Base-by-base conservation (phyloP, 2,113 vertebrate species). In the Hypocryptadius cinnamomeus region DNA sequence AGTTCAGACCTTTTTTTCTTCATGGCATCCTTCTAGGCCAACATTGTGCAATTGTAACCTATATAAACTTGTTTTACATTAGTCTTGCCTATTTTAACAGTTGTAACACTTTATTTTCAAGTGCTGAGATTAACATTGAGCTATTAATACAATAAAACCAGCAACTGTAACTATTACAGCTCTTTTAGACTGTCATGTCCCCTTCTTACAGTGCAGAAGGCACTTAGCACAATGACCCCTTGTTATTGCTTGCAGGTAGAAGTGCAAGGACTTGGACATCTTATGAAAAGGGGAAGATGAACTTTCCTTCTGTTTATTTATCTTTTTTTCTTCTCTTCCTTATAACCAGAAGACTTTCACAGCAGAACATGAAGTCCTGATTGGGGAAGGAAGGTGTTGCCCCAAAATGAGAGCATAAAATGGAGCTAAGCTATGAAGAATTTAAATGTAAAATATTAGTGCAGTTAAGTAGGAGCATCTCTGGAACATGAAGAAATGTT, bases 1-100 rank as follows among this genome's bases (percentile, higher is more conserved):
- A 33, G 5, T 4, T n/a, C 8, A 64, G 13, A 3, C 3, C 13
- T 40, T 11, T 59, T 40, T 61, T 48, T 15, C 50, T 77, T 84
- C 13, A 23, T 5, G 2, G 18, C 3, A 17, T 21, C 19, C 8
- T 51, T 65, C 66, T 12, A 76, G 7, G 6, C 6, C 2, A 31
- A 8, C 10, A 20, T 6, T 23, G 6, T n/a, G 1, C 8, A 65
- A 19, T 42, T 33, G 31, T 8, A 48, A 9, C 3, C 9, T 19
- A 3, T 3, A 24, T 1, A 74, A 9, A 4, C 7, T 37, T 1
- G 5, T 42, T 59, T 42, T 19, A 33, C 18, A 24, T 42, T 27
- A 9, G 16, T 3, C 4, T 69, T 31, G 5, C 1, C 8, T 76
- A 61, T 20, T 57, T 37, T 16, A 59, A 45, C 3, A 50, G 6